A percentile compares a stretch with the other conserved stretches of the same genome.
phyloP scores from a whole-genome alignment of 2,888 invertebrate species.

The Polyploca ridens region DNA sequence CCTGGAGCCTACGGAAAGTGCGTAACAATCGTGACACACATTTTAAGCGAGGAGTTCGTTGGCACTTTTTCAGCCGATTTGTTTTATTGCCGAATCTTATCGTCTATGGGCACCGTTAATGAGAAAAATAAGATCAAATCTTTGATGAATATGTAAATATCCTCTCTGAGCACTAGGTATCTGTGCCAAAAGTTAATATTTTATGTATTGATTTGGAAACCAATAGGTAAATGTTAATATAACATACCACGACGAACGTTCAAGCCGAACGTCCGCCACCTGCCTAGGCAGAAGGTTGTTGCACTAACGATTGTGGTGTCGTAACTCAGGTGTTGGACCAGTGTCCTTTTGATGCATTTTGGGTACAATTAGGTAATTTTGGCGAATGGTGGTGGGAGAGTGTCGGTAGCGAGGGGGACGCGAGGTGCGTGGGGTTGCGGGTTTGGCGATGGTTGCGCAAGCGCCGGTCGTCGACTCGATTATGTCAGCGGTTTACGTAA shows the following conservation, averaged over 20 bases:
- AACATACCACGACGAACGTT: conserved; percentile 46
- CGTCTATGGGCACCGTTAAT: neutral
- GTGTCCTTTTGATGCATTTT: conserved; percentile 81
- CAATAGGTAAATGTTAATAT: conserved; percentile 55
- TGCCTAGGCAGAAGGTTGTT: conserved; percentile 71
- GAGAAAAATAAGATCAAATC: neutral
- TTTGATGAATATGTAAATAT: neutral
- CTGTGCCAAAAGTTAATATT: neutral
- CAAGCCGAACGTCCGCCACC: conserved; percentile 55
- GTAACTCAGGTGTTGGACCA: conserved; percentile 71
- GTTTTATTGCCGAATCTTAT: conserved; percentile 2
- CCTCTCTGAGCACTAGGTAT: neutral
- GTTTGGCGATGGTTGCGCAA: conserved; percentile 79
- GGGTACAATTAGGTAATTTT: conserved; percentile 80
- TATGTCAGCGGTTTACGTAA: conserved; percentile 84
- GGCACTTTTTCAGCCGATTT: conserved; percentile 12
- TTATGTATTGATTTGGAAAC: conserved; percentile 45
- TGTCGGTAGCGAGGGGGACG: conserved; percentile 57
- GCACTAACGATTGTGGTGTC: conserved; percentile 71
- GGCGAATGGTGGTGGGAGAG: conserved; percentile 61
- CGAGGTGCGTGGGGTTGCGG: conserved; percentile 77
- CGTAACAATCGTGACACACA: conserved; percentile 35
- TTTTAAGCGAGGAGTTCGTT: conserved; percentile 21
- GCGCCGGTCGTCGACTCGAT: conserved; percentile 82
- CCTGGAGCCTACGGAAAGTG: conserved; percentile 64